Evolutionary conservation across 2,113 vertebrate species (phyloP), one percentile per base, ranked within the genome.

Genomic region (Leucosticte australis): DNA sequence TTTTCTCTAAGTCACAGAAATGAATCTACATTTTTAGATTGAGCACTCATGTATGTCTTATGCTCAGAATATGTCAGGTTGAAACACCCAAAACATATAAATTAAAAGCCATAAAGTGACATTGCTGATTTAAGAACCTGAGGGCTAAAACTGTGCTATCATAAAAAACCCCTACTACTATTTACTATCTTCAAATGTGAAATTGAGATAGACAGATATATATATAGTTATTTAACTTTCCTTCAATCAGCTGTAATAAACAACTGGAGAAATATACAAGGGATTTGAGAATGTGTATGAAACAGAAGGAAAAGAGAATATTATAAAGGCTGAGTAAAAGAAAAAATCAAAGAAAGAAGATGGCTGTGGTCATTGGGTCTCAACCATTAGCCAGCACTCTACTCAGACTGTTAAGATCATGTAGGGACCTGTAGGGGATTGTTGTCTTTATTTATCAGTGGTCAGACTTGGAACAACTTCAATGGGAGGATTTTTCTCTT

Each of bases 1-100:
- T 91, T 91, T 96, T 93, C 87, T 93, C 81, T 87, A 88, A 97
- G 93, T 97, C 94, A 93, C 42, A 85, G 64, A 78, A 91, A 90
- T 83, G 60, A 94, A 88, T 96, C 76, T 85, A 80, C 81, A 60
- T 95, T 95, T 97, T 94, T 90, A 95, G 91, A 96, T 50, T 13
- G 49, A 93, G 42, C 74, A 65, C 31, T 96, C 65, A 90, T 83
- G 73, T 88, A 83, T 53, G 80, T 95, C 87, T 96, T 47, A 35
- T 30, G 69, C 89, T 95, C 75, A 93, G 89, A 96, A 95, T 76
- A 95, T 10, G 81, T 92, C 80, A 84, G 55, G 77, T 90, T 84
- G 56, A 75, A 97, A 96, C 74, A 96, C 42, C 91, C 74, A 92
- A 83, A 55, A 92, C 83, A 62, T 30, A 78, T n/a, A 90, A 92